Percentiles rank a stretch among this genome's conserved stretches.
These are phyloP conservation scores for Lepidocyrtoides sp. DNA, from an alignment of 2,888 invertebrate genomes.

Conservation along the genomic window DNA sequence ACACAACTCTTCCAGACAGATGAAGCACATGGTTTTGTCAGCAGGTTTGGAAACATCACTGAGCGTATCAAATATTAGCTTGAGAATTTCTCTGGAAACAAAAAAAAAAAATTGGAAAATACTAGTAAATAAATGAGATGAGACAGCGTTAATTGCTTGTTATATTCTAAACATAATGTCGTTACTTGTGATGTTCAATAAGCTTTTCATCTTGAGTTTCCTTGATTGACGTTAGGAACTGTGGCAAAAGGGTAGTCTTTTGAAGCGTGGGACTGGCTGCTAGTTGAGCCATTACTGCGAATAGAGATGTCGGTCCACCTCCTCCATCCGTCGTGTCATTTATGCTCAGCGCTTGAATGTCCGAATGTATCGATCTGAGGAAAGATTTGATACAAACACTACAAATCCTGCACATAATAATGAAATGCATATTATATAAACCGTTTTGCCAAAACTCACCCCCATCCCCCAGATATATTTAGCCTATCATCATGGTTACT, in stretches of 20 bases:
- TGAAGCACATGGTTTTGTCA: conserved; percentile 84
- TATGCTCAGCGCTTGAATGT: conserved; percentile 83
- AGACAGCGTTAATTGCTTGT: not conserved
- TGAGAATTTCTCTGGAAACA: conserved; percentile 84
- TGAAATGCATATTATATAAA: too few relatives aligned
- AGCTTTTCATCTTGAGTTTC: conserved; percentile 83
- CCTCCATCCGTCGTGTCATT: conserved; percentile 65
- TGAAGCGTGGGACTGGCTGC: conserved; percentile 71
- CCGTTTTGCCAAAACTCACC: conserved; percentile 68
- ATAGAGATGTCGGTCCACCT: conserved; percentile 51
- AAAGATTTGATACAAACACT: too few relatives aligned
- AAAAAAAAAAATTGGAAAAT: not conserved
- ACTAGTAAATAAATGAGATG: conserved; percentile 11
- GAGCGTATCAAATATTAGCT: conserved; percentile 84
- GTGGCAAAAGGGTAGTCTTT: conserved; percentile 78
- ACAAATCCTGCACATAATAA: too few relatives aligned
- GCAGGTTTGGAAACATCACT: conserved; percentile 79
- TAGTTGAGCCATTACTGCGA: conserved; percentile 82
- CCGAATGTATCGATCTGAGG: conserved; percentile 83
- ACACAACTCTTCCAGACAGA: conserved; percentile 84
- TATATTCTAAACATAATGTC: not conserved
- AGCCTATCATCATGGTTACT: conserved; percentile 68
- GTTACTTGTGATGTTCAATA: conserved; percentile 85
- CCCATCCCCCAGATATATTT: conserved; percentile 82
- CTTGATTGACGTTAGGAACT: conserved; percentile 81